These are phyloP conservation scores for Drosophila pseudoobscura DNA, from an alignment of 1,140 invertebrate genomes.

Conservation along the genomic window DNA sequence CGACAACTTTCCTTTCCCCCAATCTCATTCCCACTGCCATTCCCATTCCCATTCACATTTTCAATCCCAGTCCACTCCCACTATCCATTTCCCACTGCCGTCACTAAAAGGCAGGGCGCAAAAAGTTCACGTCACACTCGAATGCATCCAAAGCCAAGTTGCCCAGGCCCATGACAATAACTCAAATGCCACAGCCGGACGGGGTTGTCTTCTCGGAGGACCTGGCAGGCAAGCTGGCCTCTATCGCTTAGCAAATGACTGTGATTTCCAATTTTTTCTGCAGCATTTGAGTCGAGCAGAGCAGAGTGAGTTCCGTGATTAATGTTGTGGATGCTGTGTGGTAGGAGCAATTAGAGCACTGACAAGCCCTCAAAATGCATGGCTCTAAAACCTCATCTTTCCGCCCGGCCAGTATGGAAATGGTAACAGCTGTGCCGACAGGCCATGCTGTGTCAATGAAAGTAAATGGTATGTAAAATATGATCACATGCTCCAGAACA, in stretches of 20 bases:
- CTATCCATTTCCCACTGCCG: slow-evolving; percentile 48
- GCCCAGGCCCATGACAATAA: slow-evolving; percentile 65
- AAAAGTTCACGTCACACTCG: slow-evolving; percentile 76
- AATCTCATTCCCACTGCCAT: slow-evolving; percentile 11
- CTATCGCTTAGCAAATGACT: slow-evolving; percentile 75
- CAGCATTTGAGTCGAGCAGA: slow-evolving; percentile 59
- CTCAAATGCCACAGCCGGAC: slow-evolving; percentile 53
- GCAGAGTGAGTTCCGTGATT: slow-evolving; percentile 61
- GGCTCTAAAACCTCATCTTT: not conserved
- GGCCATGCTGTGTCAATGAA: slow-evolving; percentile 54
- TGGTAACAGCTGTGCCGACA: slow-evolving; percentile 67
- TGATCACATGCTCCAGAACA: slow-evolving; percentile 59
- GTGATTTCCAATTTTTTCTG: slow-evolving; percentile 73
- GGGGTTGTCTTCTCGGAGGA: slow-evolving; percentile 12
- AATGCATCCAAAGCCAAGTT: slow-evolving; percentile 66
- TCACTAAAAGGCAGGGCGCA: slow-evolving; percentile 58
- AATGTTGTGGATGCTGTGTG: slow-evolving; percentile 68
- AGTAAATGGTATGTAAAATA: slow-evolving; percentile 76
- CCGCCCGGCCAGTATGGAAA: slow-evolving; percentile 20
- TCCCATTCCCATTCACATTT: slow-evolving; percentile 13
- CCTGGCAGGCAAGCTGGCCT: slow-evolving; percentile 13
- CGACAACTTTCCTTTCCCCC: slow-evolving; percentile 61
- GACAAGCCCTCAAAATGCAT: slow-evolving; percentile 62
- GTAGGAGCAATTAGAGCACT: slow-evolving; percentile 80
- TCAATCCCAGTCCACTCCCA: slow-evolving; percentile 21